Base-by-base conservation (phyloP, 2,113 vertebrate species). In the Bucco capensis region DNA sequence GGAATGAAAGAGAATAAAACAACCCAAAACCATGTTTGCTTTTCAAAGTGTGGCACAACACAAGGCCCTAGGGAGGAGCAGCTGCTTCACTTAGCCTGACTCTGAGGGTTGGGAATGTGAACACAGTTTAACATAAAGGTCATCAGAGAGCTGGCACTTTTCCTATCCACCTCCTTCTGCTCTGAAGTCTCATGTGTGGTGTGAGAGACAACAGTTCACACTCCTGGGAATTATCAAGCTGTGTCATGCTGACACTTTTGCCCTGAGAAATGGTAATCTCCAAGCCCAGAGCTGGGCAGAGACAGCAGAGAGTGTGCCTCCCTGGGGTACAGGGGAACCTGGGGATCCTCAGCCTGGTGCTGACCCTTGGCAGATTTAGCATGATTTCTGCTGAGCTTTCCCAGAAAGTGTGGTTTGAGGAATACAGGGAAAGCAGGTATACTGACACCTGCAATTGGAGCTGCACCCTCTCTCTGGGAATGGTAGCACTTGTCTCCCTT, bases 61-160 rank as follows among this genome's bases (percentile, higher is more conserved):
- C 30, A 46, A 4, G 3, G 88, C 75, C 87, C 88, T 12, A 27
- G 78, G 83, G 90, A 96, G 72, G 62, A 89, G 74, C 80, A 81
- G 60, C 83, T 93, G 72, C 80, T 91, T 96, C 88, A 64, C 93
- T 96, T n/a, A 76, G 70, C 84, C 78, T 14, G n/a, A 90, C 81
- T 81, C 90, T 24, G 30, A 92, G 88, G 74, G 74, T 67, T 92
- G 83, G 76, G 93, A 95, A 94, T 83, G 57, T 85, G 93, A 96
- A 67, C 94, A 75, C 49, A 65, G 82, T 86, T 93, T 81, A 96
- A 92, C 82, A 30, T 47, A 81, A 79, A 61, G 74, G 72, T 79
- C 75, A 44, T 31, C 93, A 92, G 80, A 93, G 58, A 90, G 80
- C 66, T 94, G 85, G 87, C 80, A 81, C 49, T 2, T 31, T 19